Base-by-base conservation (phyloP, 2,113 vertebrate genomes). In the Burhinus bistriatus region DNA sequence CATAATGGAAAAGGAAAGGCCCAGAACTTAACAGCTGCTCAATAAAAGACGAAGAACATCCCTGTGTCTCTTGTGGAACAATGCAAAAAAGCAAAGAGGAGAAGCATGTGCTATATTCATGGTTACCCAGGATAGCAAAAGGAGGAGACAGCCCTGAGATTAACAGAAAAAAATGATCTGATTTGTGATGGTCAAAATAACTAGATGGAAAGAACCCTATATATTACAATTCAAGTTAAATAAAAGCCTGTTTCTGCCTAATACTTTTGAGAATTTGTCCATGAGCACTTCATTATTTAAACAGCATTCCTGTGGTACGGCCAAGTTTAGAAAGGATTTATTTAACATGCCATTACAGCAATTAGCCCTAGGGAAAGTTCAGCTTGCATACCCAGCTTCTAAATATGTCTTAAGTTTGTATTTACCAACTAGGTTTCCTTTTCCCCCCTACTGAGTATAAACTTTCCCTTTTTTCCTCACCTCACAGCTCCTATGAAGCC, bases 271-370 rank as follows among this genome's bases (percentile, higher is more conserved):
- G 70, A 90, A 91, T 95, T 87, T 95, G 61, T 93, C 89, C 71
- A 73, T 87, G 71, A 94, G 51, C 84, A 73, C 45, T 94, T 94
- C 2, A 36, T 90, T 97, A 96, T 89, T 96, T 97, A 95, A 95
- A 83, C 84, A 70, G 40, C 0, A 0, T 87, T 91, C 83, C 61
- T 89, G 81, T 79, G 80, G 52, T 42, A 95, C 36, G 79, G 83
- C 91, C 93, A 94, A 95, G 87, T 95, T 96, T 91, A 92, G 93
- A 93, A 92, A 89, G 83, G 73, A 95, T 93, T 92, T 97, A 96
- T 95, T 96, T 95, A 97, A 92, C 73, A 91, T 93, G 80, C 92
- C 77, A 91, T 96, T 96, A 97, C 86, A 92, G 86, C 77, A 95
- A 91, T 95, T 96, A 95, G 73, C 95, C 87, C 69, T 61, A 87